Evolutionary conservation across 2,797 vertebrate species (phyloP), one percentile per base, ranked within the genome.

Genomic region (Urocyon cinereoargenteus): DNA sequence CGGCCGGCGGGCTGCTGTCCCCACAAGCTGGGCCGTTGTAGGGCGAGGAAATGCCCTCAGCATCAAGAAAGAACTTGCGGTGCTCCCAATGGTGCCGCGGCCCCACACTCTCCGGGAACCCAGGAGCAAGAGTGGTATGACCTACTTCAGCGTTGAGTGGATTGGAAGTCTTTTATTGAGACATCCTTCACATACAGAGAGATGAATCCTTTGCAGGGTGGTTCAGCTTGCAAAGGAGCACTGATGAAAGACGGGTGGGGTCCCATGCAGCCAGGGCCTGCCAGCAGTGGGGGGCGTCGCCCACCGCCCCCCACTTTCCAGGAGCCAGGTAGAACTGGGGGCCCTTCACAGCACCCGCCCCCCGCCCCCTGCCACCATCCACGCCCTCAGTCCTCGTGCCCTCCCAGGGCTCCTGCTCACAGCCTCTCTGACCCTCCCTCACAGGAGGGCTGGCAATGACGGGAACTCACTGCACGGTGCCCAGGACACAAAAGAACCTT

Each of bases 271-370:
- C 64, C 14, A 34, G 77, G 28, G 34, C 11, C 66, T 31, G 12
- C 2, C 4, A 5, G 40, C 26, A 1, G 0, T 0, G 13, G 62
- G 24, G 14, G 34, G 5, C 57, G 24, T 11, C 10, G 2, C 59
- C 15, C 3, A 16, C 34, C 62, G 28, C 24, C 64, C 45, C 22
- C n/a, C 34, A 6, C 59, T 24, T 6, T 3, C 5, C 53, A 11
- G 34, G 26, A 28, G 13, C 75, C 51, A 49, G 3, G 51, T 62
- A 49, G 79, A 49, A n/a, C 8, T 26, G 2, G 5, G 31, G 62
- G 13, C 36, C 45, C 53, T 22, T 21, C 3, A 36, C 5, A 5
- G 18, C 11, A 19, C 28, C 19, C 6, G 0, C 22, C 5, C 14
- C 28, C 19, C 6, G 0, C 22, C 5, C 14, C 26, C 72, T 36